Evolutionary conservation across 2,797 vertebrate species (phyloP).

Genomic region (Hylomyscus alleni): DNA sequence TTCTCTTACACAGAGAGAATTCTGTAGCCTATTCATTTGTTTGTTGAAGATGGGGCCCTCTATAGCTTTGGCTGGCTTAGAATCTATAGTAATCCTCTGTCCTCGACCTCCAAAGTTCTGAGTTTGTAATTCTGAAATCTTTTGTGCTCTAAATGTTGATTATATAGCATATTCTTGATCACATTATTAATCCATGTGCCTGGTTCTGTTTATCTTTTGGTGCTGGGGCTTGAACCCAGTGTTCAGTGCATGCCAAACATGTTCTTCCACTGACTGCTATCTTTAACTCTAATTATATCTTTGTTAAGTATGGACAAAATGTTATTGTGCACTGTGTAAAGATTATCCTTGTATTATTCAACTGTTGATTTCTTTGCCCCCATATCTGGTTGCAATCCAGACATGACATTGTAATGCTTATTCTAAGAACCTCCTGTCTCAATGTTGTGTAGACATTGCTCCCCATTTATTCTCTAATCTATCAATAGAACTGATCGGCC

Average conservation of each 20-base stretch:
- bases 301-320: conserved; percentile 9
- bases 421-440: too few species aligned
- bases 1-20: not conserved
- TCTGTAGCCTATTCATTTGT: not conserved
- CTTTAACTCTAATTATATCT: not conserved
- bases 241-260: not conserved
- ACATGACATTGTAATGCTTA: too few species aligned
- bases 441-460: too few species aligned
- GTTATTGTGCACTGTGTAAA: too few species aligned
- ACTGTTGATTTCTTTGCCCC: too few species aligned
- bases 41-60: not conserved
- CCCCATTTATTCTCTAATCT: too few species aligned
- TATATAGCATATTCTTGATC: conserved; percentile 45
- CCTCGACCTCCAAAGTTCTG: not conserved
- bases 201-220: not conserved
- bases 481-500: too few species aligned
- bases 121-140: conserved; percentile 39
- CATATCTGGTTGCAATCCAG: too few species aligned
- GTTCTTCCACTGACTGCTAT: not conserved
- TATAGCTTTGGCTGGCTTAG: not conserved
- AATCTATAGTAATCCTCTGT: not conserved
- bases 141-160: conserved; percentile 49
- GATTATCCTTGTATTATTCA: too few species aligned
- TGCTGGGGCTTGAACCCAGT: not conserved
- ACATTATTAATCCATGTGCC: not conserved